These are phyloP conservation scores for Pollimyrus isidori DNA, from an alignment of 2,113 vertebrate species.

Conservation along the genomic window DNA sequence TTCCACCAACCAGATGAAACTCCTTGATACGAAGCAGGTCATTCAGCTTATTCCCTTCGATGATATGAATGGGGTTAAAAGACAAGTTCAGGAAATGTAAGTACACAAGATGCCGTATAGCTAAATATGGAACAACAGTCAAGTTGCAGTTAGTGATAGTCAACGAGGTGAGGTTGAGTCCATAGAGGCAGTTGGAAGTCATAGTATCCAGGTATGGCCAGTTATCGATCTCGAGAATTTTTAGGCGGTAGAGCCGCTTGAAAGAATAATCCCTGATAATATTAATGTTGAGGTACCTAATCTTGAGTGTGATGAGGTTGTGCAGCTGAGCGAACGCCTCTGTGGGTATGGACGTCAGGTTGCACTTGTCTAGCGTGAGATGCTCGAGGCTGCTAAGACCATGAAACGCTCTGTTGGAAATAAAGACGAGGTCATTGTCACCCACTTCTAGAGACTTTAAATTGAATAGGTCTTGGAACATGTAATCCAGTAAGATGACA, in stretches of 20 bases:
- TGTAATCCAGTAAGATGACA: slow-evolving; percentile 93
- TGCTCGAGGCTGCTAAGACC: slow-evolving; percentile 92
- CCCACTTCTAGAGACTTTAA: slow-evolving; percentile 92
- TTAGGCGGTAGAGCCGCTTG: slow-evolving; percentile 85
- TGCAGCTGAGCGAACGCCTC: slow-evolving; percentile 93
- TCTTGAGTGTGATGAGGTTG: slow-evolving; percentile 76
- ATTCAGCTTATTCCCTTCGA: slow-evolving; percentile 87
- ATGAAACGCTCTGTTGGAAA: slow-evolving; percentile 88
- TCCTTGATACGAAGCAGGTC: slow-evolving; percentile 89
- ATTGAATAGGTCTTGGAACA: slow-evolving; percentile 98
- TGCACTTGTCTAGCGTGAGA: slow-evolving; percentile 88
- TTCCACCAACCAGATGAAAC: slow-evolving; percentile 86
- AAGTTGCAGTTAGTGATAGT: slow-evolving; percentile 91
- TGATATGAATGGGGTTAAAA: slow-evolving; percentile 84
- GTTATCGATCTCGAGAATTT: slow-evolving; percentile 83
- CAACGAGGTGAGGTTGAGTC: slow-evolving; percentile 89
- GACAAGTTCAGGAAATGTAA: slow-evolving; percentile 92
- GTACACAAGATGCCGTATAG: slow-evolving; percentile 88
- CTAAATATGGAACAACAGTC: slow-evolving; percentile 79
- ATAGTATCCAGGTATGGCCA: slow-evolving; percentile 90
- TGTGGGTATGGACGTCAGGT: slow-evolving; percentile 87
- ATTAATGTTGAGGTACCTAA: slow-evolving; percentile 86
- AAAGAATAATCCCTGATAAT: slow-evolving; percentile 91
- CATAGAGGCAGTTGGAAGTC: slow-evolving; percentile 87
- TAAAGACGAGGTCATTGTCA: slow-evolving; percentile 93